Evolutionary conservation across 2,797 vertebrate species (phyloP), one percentile per base, ranked within the genome.

Genomic region (Acridotheres tristis): DNA sequence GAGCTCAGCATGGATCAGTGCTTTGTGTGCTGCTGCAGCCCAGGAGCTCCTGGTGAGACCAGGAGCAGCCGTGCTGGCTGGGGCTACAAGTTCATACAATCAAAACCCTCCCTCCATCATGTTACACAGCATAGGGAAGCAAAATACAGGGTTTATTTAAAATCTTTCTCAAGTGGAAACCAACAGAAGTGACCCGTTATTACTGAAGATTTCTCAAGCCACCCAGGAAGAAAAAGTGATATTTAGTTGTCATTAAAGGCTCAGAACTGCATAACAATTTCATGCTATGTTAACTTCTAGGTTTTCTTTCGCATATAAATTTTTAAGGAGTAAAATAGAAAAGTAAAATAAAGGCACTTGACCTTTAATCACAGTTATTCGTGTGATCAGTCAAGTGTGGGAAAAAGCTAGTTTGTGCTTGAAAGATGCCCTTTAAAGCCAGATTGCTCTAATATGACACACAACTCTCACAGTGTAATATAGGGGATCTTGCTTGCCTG

Each of bases 351-450:
- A 53, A 96, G 91, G 83, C 96, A 97, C 96, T 97, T 98, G 97
- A 98, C 98, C 98, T 98, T 98, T 96, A 96, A 97, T 97, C 96
- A 95, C 94, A 96, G 94, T 95, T 93, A 96, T 97, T 98, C 98
- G 97, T 96, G 93, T 89, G 96, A 96, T 95, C 96, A 97, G 84
- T 96, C 91, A 93, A 97, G 97, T 97, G 93, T 96, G 94, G 91
- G 95, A 96, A 97, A 97, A 97, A 96, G 85, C 94, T 89, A 93
- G 95, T 94, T 94, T 95, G 91, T 81, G 93, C 85, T 86, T 97
- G 96, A 97, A 97, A 97, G 96, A 97, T 96, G 94, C 94, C 97
- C 94, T 98, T 98, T 97, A 96, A 93, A 95, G 96, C 47, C 51
- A 74, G 66, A 85, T 94, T 85, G 89, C 95, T 97, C 96, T 97